These are phyloP conservation scores for Mythimna pallens DNA, from an alignment of 2,888 invertebrate genomes.

Conservation along the genomic window DNA sequence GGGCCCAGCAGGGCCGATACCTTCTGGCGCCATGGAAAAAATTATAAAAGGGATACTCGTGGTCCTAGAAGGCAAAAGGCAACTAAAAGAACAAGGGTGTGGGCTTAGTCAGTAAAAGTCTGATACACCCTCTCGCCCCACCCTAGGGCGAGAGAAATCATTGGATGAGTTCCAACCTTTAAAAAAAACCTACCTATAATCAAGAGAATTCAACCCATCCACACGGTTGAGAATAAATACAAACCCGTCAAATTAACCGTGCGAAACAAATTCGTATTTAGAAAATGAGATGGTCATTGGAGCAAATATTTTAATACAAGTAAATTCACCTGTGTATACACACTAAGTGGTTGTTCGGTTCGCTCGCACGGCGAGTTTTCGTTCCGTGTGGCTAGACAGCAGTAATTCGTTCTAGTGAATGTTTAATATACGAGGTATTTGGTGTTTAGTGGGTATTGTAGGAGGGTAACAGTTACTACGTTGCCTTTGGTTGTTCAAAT, in stretches of 20 bases:
- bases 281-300: constrained; percentile 49
- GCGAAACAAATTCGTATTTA: constrained; percentile 52
- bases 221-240: neutral
- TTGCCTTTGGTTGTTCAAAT: neutral
- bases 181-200: too few relatives aligned
- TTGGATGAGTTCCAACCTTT: too few relatives aligned
- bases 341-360: constrained; percentile 55
- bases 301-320: constrained; percentile 63
- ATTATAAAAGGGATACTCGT: too few relatives aligned
- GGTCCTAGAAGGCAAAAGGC: too few relatives aligned
- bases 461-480: neutral
- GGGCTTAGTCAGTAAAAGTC: too few relatives aligned
- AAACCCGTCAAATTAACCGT: constrained; percentile 22
- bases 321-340: constrained; percentile 61
- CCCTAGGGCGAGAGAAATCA: too few relatives aligned
- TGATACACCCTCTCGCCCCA: too few relatives aligned
- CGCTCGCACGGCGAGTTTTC: constrained; percentile 47
- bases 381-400: constrained; percentile 59
- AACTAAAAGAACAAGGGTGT: too few relatives aligned
- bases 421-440: constrained; percentile 46
- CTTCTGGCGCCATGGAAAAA: too few relatives aligned
- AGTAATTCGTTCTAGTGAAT: constrained; percentile 57
- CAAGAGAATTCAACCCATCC: neutral
- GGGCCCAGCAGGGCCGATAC: too few relatives aligned
- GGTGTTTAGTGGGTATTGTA: constrained; percentile 1